Conservation (phyloP, 1,140 invertebrate genomes). For the Bombus terrestris region DNA sequence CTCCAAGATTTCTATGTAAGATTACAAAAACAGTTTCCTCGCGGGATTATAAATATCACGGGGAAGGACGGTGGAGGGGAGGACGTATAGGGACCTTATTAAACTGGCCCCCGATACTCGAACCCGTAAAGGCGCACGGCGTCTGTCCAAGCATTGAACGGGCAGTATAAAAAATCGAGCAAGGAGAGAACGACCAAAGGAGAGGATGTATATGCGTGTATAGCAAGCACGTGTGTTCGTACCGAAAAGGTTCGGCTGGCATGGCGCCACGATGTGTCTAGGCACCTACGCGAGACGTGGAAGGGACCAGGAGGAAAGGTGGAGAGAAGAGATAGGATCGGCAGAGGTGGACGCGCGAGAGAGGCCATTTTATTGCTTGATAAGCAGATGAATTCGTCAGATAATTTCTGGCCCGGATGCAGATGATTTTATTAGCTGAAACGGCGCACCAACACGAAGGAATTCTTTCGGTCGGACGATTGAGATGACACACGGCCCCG, state of each 20-base stretch:
- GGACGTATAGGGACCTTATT: conserved; percentile 49
- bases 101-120: conserved; percentile 48
- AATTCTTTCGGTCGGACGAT: conserved; percentile 62
- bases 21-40: conserved; percentile 60
- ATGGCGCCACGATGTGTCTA: conserved; percentile 73
- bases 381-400: conserved; percentile 81
- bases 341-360: conserved; percentile 51
- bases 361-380: conserved; percentile 79
- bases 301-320: conserved; percentile 49
- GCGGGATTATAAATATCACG: conserved; percentile 64
- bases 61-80: neutral
- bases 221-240: conserved; percentile 23
- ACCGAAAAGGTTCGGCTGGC: conserved; percentile 32
- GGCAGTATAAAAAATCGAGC: conserved; percentile 43
- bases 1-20: conserved; percentile 60
- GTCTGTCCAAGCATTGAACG: neutral
- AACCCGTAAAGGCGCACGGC: conserved; percentile 26
- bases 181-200: conserved; percentile 18
- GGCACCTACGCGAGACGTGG: conserved; percentile 51
- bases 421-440: conserved; percentile 80
- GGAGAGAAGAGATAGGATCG: conserved; percentile 74
- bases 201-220: neutral
- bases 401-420: conserved; percentile 71
- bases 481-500: conserved; percentile 38
- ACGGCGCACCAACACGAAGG: conserved; percentile 37